phyloP scores from a whole-genome alignment of 2,888 invertebrate genomes.

The Sepioteuthis lessoniana region DNA sequence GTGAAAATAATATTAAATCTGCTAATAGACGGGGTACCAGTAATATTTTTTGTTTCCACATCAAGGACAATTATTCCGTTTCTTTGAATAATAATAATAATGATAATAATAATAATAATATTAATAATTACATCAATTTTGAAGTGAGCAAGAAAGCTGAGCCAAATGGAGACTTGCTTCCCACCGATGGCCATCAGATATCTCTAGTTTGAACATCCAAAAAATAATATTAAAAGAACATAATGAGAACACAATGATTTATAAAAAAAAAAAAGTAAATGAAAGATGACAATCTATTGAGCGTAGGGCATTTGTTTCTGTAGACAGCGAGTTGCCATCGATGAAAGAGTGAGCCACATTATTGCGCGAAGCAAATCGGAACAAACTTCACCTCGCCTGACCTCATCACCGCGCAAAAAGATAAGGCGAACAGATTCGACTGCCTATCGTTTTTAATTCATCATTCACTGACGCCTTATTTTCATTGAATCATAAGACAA shows the following conservation, averaged over 20 bases:
- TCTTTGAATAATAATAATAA: too few relatives aligned
- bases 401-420: neutral
- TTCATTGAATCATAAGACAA: neutral
- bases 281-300: constrained; percentile 18
- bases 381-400: neutral
- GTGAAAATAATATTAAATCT: too few relatives aligned
- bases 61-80: too few relatives aligned
- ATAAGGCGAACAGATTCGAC: neutral
- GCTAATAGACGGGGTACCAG: too few relatives aligned
- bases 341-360: neutral
- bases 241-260: neutral
- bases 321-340: neutral
- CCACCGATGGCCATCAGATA: neutral
- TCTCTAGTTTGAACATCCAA: neutral
- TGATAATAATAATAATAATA: too few relatives aligned
- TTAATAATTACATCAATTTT: too few relatives aligned
- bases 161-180: neutral
- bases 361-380: neutral
- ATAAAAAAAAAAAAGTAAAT: neutral
- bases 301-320: neutral
- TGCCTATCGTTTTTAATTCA: neutral
- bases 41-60: too few relatives aligned
- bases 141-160: too few relatives aligned
- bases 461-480: neutral
- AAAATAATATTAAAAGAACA: neutral